phyloP scores from a whole-genome alignment of 2,797 vertebrate genomes.

The Phalloptychus januarius region DNA sequence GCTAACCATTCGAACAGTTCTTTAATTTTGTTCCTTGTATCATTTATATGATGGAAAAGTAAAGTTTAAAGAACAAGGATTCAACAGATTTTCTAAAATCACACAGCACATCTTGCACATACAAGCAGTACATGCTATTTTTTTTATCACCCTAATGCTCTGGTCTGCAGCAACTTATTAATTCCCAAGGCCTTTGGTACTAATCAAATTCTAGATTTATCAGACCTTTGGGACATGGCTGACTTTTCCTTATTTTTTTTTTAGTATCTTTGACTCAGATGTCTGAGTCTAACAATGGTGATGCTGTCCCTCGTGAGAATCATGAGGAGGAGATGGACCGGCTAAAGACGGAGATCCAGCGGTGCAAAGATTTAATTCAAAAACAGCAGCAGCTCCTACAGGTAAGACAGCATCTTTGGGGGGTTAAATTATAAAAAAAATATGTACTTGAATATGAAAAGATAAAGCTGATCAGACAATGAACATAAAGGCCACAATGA shows the following conservation, averaged over 20 bases:
- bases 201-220: background rate
- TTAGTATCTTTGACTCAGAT: conserved; percentile 84
- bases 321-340: conserved; percentile 89
- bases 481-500: background rate
- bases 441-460: background rate
- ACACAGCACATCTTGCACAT: background rate
- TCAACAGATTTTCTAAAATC: background rate
- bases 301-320: conserved; percentile 83
- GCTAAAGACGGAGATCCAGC: conserved; percentile 90
- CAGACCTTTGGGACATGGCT: background rate
- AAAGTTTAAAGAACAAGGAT: background rate
- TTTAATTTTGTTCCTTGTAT: background rate
- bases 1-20: background rate
- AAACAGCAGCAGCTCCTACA: conserved; percentile 93
- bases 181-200: background rate
- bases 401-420: conserved; percentile 67
- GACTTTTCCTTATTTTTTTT: conserved; percentile 22
- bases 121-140: background rate
- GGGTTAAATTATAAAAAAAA: background rate
- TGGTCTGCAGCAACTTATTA: background rate
- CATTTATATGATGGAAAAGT: background rate
- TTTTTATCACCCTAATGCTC: background rate
- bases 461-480: background rate
- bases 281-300: conserved; percentile 70
- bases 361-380: conserved; percentile 94